Conservation (phyloP, 2,888 invertebrate species). For the Taphrorychus bicolor region DNA sequence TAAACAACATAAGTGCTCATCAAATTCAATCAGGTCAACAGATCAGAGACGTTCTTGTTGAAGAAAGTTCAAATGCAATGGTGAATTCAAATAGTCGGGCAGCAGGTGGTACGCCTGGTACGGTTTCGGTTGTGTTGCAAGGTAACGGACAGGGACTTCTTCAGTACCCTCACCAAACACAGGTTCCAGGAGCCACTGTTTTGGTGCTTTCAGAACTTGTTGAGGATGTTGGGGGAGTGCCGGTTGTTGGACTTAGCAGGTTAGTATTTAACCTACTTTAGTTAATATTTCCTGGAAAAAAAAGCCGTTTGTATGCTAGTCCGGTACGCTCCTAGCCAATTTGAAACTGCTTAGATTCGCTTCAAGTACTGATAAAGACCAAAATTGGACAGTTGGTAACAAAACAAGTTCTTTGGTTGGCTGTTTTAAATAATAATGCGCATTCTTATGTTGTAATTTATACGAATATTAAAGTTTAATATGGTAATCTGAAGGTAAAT, state of each 20-base stretch:
- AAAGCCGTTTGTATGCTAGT: too few relatives aligned
- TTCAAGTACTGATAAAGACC: conserved; percentile 45
- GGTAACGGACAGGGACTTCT: conserved; percentile 63
- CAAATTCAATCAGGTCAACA: conserved; percentile 57
- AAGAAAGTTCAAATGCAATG: conserved; percentile 64
- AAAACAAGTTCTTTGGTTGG: background rate
- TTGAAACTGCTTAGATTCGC: conserved; percentile 52
- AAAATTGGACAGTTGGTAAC: background rate
- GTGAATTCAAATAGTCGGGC: conserved; percentile 62
- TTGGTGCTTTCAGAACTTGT: conserved; percentile 75
- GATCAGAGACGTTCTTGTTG: conserved; percentile 65
- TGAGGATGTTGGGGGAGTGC: conserved; percentile 72
- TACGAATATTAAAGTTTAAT: background rate
- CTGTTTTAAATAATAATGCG: background rate
- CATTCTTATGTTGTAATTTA: background rate
- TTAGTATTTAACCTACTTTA: too few relatives aligned
- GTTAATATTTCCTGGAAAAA: too few relatives aligned
- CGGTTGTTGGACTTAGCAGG: conserved; percentile 63
- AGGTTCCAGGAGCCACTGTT: conserved; percentile 68
- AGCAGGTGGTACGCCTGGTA: conserved; percentile 58
- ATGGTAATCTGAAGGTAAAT: background rate
- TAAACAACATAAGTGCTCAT: conserved; percentile 59
- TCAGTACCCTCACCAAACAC: conserved; percentile 61
- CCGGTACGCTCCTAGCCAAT: conserved; percentile 58
- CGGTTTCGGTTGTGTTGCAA: conserved; percentile 62